Conservation (phyloP, 2,797 vertebrate species). For the Neoniphon sammara region DNA sequence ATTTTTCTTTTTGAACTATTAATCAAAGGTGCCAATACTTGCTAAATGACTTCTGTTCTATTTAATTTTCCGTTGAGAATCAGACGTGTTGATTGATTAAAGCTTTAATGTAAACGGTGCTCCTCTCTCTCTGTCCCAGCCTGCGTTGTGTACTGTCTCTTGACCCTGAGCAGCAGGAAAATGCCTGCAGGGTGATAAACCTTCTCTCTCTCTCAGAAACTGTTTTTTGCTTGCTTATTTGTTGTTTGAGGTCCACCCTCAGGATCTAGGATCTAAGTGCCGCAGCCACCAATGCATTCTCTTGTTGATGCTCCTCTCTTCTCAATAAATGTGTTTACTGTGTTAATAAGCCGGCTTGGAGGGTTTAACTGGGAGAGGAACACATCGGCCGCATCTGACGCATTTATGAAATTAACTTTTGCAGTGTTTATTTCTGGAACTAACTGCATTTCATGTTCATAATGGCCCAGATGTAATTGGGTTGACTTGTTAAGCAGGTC, state of each 20-base stretch:
- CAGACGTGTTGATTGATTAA: slow-evolving; percentile 57
- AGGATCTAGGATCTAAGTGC: slow-evolving; percentile 74
- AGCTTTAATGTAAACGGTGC: slow-evolving; percentile 80
- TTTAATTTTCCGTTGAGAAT: slow-evolving; percentile 46
- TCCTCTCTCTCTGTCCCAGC: slow-evolving; percentile 67
- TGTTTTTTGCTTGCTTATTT: slow-evolving; percentile 60
- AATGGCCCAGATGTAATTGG: slow-evolving; percentile 26
- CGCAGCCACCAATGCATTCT: slow-evolving; percentile 72
- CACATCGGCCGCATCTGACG: slow-evolving; percentile 12
- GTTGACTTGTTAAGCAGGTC: slow-evolving; percentile 50
- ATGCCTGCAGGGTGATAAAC: slow-evolving; percentile 34
- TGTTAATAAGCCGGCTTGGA: slow-evolving; percentile 60
- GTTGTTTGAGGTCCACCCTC: slow-evolving; percentile 70
- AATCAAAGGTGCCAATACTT: slow-evolving; percentile 73
- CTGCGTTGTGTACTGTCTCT: slow-evolving; percentile 51
- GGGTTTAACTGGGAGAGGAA: slow-evolving; percentile 51
- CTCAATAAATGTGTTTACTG: slow-evolving; percentile 81
- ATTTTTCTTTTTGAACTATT: slow-evolving; percentile 24
- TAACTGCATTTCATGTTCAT: slow-evolving; percentile 9
- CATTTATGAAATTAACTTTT: slow-evolving; percentile 50
- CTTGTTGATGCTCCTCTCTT: slow-evolving; percentile 64
- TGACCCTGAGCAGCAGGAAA: slow-evolving; percentile 26
- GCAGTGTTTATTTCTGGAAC: slow-evolving; percentile 36
- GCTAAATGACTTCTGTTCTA: slow-evolving; percentile 43
- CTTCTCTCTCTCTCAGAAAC: slow-evolving; percentile 22